phyloP scores from a whole-genome alignment of 2,797 vertebrate genomes.

The Pantherophis vulpinus region DNA sequence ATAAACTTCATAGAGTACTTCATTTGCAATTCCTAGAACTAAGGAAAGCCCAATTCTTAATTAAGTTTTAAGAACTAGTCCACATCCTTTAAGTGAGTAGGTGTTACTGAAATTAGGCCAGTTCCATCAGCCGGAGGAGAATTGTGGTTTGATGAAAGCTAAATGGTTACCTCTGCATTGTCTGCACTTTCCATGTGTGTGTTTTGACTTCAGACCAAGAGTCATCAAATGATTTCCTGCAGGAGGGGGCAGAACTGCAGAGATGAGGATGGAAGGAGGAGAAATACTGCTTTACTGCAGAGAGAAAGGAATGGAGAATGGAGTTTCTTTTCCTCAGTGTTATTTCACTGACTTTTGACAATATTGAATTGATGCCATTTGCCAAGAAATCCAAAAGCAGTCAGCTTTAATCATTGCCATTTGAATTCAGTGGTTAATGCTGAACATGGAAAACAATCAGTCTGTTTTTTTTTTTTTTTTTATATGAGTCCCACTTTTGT shows the following conservation, averaged over 20 bases:
- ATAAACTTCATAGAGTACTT: neutral
- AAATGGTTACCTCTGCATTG: constrained; percentile 35
- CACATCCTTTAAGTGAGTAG: constrained; percentile 47
- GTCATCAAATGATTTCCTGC: constrained; percentile 11
- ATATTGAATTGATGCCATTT: constrained; percentile 18
- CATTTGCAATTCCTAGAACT: constrained; percentile 43
- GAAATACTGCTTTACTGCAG: constrained; percentile 10
- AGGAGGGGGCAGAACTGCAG: constrained; percentile 10
- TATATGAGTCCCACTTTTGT: neutral
- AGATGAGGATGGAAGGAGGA: neutral
- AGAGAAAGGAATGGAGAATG: constrained; percentile 19
- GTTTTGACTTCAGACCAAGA: constrained; percentile 52
- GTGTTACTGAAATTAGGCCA: constrained; percentile 50
- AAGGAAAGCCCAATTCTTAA: constrained; percentile 53
- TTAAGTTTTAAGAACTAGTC: constrained; percentile 53
- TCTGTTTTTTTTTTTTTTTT: neutral
- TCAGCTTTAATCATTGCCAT: neutral
- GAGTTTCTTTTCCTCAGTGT: constrained; percentile 24
- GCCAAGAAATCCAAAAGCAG: neutral
- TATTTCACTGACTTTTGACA: neutral
- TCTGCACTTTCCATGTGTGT: constrained; percentile 58
- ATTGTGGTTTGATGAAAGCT: constrained; percentile 48
- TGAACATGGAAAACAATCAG: neutral
- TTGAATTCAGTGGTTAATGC: neutral
- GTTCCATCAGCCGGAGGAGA: constrained; percentile 50